Evolutionary conservation across 2,113 vertebrate genomes (phyloP), one percentile per base, ranked within the genome.

Genomic region (Lampris incognitus): DNA sequence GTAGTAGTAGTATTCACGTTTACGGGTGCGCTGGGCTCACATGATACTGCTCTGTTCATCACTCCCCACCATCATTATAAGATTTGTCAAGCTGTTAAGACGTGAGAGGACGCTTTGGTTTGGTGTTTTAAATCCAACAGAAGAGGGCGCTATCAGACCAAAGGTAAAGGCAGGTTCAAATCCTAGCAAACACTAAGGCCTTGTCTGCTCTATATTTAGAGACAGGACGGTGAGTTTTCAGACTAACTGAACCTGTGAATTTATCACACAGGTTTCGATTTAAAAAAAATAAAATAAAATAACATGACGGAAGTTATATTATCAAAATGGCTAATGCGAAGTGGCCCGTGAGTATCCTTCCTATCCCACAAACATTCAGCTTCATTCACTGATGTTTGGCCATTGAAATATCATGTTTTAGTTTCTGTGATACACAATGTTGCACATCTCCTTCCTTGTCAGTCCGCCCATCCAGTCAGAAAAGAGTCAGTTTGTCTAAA

Each of bases 401-500:
- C 85, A 87, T 80, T 60, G 52, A 67, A 65, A 82, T 52, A 46
- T 85, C 79, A 86, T 84, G 71, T 86, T 57, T 82, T 84, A 66
- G 58, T 75, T 91, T 85, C 68, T 37, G 52, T 80, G 3, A 66
- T 75, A 71, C 74, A 66, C 48, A 68, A 48, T 68, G 66, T 55
- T 86, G 65, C 76, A 79, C 78, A 66, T 83, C 59, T 76, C 62
- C 81, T 72, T 59, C 73, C 46, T 13, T 40, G 3, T 8, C 78
- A 88, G 82, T 85, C 81, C 81, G 83, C 55, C 72, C 87, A 85
- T 79, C 78, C 76, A 77, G 83, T 83, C 74, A 85, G 84, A 81
- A 73, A 82, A 62, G 60, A 85, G 82, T 83, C 82, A 79, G 88
- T 84, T 42, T 90, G 84, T 91, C 93, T 94, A 93, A 94, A 94